Percentiles rank a stretch among this genome's conserved stretches.
Evolutionary conservation across 2,113 vertebrate species (phyloP).

Genomic region (Pandion haliaetus): DNA sequence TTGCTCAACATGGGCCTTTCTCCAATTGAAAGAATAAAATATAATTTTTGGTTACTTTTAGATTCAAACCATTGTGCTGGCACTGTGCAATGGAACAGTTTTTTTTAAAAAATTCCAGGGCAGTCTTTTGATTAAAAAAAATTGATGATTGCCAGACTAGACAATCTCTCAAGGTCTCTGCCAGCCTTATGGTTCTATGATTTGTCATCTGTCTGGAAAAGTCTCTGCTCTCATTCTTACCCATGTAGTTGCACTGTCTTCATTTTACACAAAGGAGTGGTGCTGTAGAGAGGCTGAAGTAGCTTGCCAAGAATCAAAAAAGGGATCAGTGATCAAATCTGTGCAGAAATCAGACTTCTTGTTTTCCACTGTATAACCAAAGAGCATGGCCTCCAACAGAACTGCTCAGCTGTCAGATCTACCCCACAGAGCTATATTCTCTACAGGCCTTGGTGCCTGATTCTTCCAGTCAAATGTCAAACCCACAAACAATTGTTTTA

Average conservation of each 20-base stretch:
- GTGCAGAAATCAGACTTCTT: neutral
- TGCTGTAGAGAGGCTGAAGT: neutral
- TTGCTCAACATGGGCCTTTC: neutral
- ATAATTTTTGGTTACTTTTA: neutral
- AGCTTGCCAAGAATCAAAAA: neutral
- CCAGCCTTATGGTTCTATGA: neutral
- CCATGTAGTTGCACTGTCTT: neutral
- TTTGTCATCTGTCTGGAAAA: neutral
- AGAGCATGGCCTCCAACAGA: neutral
- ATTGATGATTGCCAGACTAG: conserved; percentile 21
- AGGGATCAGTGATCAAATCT: neutral
- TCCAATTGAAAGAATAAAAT: conserved; percentile 3
- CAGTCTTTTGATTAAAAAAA: neutral
- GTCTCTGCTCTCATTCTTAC: neutral
- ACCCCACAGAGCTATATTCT: neutral
- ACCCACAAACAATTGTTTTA: neutral
- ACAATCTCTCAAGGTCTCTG: neutral
- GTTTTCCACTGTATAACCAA: neutral
- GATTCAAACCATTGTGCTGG: conserved; percentile 10
- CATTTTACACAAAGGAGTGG: neutral
- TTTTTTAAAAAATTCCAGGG: neutral
- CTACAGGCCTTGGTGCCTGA: neutral
- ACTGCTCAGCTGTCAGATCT: neutral
- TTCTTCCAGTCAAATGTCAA: neutral
- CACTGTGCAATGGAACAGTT: neutral